A percentile compares a stretch with the other conserved stretches of the same genome.
phyloP scores from a whole-genome alignment of 2,888 invertebrate genomes.

The Sminthurinus aureus region DNA sequence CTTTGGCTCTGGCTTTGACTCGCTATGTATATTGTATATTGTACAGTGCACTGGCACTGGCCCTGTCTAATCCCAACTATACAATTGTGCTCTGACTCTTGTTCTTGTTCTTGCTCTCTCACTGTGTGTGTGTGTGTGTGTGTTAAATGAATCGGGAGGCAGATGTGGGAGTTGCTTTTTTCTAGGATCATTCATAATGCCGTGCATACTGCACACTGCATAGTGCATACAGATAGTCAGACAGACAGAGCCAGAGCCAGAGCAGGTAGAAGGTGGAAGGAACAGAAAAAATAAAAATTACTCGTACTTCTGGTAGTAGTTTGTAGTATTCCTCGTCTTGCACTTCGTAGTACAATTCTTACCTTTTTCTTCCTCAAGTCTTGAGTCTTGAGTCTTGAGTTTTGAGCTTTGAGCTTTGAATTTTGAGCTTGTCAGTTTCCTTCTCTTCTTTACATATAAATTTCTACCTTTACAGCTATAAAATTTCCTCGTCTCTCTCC shows the following conservation, averaged over 20 bases:
- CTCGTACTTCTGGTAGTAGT: no score
- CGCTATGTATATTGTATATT: not conserved
- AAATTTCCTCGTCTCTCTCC: not conserved
- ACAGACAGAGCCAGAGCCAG: not conserved
- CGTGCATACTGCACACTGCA: not conserved
- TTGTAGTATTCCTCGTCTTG: no score
- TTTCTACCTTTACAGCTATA: not conserved
- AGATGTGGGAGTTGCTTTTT: conserved; percentile 49
- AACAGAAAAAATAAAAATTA: no score
- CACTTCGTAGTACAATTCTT: no score
- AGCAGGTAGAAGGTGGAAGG: no score
- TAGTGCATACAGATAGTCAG: not conserved
- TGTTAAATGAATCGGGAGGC: conserved; percentile 51
- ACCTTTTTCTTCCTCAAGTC: no score
- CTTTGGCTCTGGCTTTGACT: not conserved
- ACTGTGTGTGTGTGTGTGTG: conserved; percentile 29
- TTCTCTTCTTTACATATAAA: no score
- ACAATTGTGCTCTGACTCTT: not conserved
- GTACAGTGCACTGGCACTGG: not conserved
- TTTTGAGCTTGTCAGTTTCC: no score
- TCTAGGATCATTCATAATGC: conserved; percentile 36
- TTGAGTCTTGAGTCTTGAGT: no score
- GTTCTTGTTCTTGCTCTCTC: not conserved
- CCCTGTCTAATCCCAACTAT: not conserved
- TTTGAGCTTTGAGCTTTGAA: no score